Evolutionary conservation across 2,113 vertebrate species (phyloP), one percentile per base, ranked within the genome.

Genomic region (Euleptes europaea): DNA sequence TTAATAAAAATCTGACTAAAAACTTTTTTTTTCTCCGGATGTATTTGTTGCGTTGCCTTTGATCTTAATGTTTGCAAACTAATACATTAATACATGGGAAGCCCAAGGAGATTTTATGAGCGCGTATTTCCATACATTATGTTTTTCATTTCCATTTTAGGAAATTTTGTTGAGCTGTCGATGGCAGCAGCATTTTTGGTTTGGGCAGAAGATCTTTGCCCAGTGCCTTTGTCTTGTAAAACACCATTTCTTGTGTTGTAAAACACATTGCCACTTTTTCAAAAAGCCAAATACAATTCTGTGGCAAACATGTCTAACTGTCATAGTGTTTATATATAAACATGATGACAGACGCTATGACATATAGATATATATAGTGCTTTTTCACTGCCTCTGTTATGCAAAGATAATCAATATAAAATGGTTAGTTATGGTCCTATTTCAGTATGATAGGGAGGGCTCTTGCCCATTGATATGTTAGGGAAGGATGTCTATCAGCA

Each of bases 1-100:
- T 97, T 97, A 98, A 98, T 98, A 98, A 98, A 98, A 98, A 97
- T 97, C 98, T 94, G 96, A 97, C 94, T 97, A 96, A 97, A 98
- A 97, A 98, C 97, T 97, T 98, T 98, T 96, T 96, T 57, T 54
- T 57, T 54, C n/a, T 63, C 60, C 97, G 96, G 96, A 97, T 98
- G 97, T 97, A 98, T 98, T 97, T 96, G 95, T 96, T 92, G 96
- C 96, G 94, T 93, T 94, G 93, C 94, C 96, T 98, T 98, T 98
- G 97, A 98, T 97, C 96, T 97, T 96, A 96, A 93, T 94, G 96
- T 96, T 97, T 97, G 97, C 96, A 97, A 97, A 97, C 96, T 97
- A 97, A 97, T 97, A 96, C 95, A 96, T 97, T 97, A 96, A 96
- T 97, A 97, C 94, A 97, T 97, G 95, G 92, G 96, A 94, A 96